Percentiles rank a stretch among this genome's conserved stretches.
These are phyloP conservation scores for Anniella stebbinsi DNA, from an alignment of 2,797 vertebrate species.

Conservation along the genomic window DNA sequence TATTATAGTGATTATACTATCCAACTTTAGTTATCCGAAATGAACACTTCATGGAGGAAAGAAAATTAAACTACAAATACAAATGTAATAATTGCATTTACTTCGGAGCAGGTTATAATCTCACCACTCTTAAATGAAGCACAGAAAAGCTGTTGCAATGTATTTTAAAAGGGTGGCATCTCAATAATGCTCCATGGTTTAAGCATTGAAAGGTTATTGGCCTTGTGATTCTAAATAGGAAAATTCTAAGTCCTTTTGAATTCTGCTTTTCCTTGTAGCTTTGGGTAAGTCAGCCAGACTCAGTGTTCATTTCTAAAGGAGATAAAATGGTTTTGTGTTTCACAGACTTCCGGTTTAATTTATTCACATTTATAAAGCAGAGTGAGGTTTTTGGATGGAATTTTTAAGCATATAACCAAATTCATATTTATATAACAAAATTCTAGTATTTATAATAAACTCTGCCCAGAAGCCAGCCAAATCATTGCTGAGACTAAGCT, in stretches of 20 bases:
- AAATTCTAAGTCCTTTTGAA: constrained; percentile 8
- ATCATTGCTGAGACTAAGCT: background rate
- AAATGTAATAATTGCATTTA: background rate
- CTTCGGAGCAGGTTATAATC: constrained; percentile 2
- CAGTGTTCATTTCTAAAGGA: constrained; percentile 14
- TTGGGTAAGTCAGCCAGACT: constrained; percentile 14
- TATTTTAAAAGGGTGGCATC: background rate
- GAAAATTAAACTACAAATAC: background rate
- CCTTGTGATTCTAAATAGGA: constrained; percentile 28
- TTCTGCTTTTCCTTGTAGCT: constrained; percentile 27
- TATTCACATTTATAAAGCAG: constrained; percentile 3
- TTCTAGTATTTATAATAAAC: background rate
- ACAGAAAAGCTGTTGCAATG: background rate
- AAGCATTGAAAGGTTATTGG: background rate
- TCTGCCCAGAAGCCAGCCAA: background rate
- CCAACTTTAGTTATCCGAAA: background rate
- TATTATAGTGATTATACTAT: background rate
- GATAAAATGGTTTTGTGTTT: background rate
- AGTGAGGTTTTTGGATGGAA: constrained; percentile 36
- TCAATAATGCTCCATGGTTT: background rate
- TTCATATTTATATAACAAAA: constrained; percentile 41
- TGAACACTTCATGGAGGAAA: background rate
- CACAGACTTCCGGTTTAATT: constrained; percentile 36
- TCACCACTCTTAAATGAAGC: background rate
- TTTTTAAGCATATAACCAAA: constrained; percentile 35